These are phyloP conservation scores for Corythornis cristatus DNA, from an alignment of 2,113 vertebrate species.

Conservation along the genomic window DNA sequence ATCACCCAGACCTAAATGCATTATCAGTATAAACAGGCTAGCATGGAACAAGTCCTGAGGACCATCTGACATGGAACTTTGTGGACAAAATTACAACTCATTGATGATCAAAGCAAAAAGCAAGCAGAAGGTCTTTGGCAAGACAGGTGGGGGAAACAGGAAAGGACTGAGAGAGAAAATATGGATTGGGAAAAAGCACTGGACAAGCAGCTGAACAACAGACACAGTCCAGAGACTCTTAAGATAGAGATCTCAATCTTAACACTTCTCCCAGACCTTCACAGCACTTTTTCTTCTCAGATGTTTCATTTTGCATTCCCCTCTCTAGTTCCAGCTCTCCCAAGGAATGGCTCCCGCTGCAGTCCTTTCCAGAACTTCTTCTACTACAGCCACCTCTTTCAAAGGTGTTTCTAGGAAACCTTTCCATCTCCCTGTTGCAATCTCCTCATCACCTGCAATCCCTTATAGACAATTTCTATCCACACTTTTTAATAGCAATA, in stretches of 20 bases:
- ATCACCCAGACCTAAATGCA: background rate
- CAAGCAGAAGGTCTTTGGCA: background rate
- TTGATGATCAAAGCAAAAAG: background rate
- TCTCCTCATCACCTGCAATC: background rate
- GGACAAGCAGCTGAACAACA: background rate
- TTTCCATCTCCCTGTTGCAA: background rate
- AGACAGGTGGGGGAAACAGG: background rate
- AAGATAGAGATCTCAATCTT: background rate
- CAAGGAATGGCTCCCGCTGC: background rate
- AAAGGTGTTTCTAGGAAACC: background rate
- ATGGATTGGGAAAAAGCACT: background rate
- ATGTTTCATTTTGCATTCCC: background rate
- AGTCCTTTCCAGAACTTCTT: background rate
- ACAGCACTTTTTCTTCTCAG: background rate
- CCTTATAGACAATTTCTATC: background rate
- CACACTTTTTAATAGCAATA: background rate
- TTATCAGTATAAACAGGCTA: background rate
- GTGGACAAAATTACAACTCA: background rate
- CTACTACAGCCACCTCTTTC: background rate
- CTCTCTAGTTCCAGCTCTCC: background rate
- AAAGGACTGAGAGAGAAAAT: background rate
- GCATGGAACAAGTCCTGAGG: background rate
- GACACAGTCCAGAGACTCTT: background rate
- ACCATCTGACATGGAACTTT: background rate
- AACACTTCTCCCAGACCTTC: background rate